A percentile compares a stretch with the other conserved stretches of the same genome.
Evolutionary conservation across 1,140 invertebrate species (phyloP).

Genomic region (Drosophila tsacasi): DNA sequence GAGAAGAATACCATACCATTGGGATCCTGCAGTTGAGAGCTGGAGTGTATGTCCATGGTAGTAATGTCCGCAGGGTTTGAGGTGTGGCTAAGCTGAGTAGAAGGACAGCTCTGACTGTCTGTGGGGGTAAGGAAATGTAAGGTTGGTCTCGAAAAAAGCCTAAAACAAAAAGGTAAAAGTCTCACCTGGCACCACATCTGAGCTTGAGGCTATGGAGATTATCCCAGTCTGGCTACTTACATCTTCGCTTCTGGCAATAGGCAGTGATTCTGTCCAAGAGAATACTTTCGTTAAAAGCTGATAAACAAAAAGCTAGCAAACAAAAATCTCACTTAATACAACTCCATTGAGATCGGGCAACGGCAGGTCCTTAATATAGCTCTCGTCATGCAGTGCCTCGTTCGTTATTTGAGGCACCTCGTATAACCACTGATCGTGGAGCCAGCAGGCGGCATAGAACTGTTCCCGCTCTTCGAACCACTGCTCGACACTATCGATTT

Average conservation of each 20-base stretch:
- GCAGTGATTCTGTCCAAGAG: neutral
- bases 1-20: neutral
- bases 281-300: neutral
- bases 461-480: constrained; percentile 21
- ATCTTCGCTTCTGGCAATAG: neutral
- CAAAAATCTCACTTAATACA: constrained; percentile 7
- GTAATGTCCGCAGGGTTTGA: neutral
- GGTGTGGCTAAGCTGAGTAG: constrained; percentile 3
- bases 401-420: constrained; percentile 30
- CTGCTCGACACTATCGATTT: neutral
- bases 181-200: neutral
- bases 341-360: neutral
- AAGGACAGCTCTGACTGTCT: constrained; percentile 11
- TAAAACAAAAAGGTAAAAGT: neutral
- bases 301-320: no score
- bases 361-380: neutral
- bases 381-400: neutral
- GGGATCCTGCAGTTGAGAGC: neutral
- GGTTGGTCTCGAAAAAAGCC: no score
- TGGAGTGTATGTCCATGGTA: neutral
- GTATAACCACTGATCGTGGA: constrained; percentile 45
- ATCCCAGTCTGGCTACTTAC: neutral
- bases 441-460: constrained; percentile 51
- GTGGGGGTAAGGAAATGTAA: neutral
- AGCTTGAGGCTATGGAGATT: neutral